Evolutionary conservation across 2,113 vertebrate genomes (phyloP).

Genomic region (Eptatretus burgeri): DNA sequence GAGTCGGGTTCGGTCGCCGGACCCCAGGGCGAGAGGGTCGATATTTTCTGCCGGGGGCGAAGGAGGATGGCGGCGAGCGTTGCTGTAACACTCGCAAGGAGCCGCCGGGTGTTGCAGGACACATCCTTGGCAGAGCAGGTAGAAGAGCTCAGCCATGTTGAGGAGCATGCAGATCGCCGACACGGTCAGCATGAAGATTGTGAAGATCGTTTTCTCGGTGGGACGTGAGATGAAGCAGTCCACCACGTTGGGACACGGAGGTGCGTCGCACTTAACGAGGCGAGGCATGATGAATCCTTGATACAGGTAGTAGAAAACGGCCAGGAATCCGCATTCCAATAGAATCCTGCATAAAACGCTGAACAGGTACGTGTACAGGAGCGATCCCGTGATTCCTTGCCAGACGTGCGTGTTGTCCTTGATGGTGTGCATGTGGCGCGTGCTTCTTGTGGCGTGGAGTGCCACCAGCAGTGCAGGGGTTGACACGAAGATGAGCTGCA

Average conservation of each 20-base stretch:
- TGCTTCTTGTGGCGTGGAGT: neutral
- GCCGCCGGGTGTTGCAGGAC: no score
- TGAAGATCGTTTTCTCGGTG: conserved; percentile 76
- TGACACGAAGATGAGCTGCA: conserved; percentile 5
- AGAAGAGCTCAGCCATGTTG: conserved; percentile 34
- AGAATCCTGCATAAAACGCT: conserved; percentile 46
- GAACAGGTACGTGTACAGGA: conserved; percentile 83
- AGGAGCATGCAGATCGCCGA: conserved; percentile 39
- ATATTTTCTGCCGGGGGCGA: no score
- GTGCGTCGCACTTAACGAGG: conserved; percentile 34
- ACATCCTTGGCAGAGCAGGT: conserved; percentile 17
- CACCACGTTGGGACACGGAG: conserved; percentile 50
- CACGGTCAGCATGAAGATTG: conserved; percentile 60
- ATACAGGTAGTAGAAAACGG: conserved; percentile 39
- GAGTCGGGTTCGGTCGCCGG: no score
- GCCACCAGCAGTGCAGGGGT: conserved; percentile 2
- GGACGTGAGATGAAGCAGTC: conserved; percentile 77
- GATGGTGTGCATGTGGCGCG: no score
- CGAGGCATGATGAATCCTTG: conserved; percentile 39
- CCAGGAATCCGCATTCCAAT: conserved; percentile 41
- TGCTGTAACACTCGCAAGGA: no score
- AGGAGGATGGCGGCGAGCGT: no score
- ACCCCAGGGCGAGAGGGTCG: no score
- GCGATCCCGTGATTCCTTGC: neutral
- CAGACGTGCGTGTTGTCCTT: no score